Evolutionary conservation across 2,797 vertebrate genomes (phyloP), one percentile per base, ranked within the genome.

Genomic region (Sebastes itinus): DNA sequence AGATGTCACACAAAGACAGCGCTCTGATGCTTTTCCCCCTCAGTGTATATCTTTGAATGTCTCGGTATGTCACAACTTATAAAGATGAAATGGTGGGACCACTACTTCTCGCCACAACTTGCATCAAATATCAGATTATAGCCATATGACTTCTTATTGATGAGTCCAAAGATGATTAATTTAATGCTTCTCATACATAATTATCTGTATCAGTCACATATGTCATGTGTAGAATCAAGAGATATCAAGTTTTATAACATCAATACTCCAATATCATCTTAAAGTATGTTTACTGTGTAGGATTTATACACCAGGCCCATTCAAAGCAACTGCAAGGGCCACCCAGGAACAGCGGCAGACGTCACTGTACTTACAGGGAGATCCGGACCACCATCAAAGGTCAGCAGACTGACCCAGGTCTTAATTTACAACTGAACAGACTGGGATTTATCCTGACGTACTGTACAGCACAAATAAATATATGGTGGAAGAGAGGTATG

Each of bases 351-450:
- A 84, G 66, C 55, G 27, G 85, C 89, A 87, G 82, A 80, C 78
- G 86, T 70, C 65, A 49, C 71, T 74, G 74, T 62, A 71, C 85
- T 78, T 84, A 84, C 86, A 85, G 88, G 88, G 87, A 90, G 89
- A 90, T 90, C 92, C 42, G 64, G 92, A 95, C 92, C 94, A 94
- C 93, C 93, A 75, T 90, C 92, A 92, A 71, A 78, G 90, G 93
- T 94, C 95, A 94, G 83, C 91, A 90, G 89, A 91, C 92, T 87
- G 72, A 87, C 92, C 92, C 81, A 69, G 67, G 85, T 93, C 87
- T 89, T 92, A 85, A 90, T 94, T 95, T 94, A 94, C 86, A 86
- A 80, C 75, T 83, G 77, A 92, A 88, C 84, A 87, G 84, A 72
- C 75, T 76, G 83, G 77, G 86, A 93, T 91, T 93, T 92, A 92